Evolutionary conservation across 2,113 vertebrate genomes (phyloP).

Genomic region (Chionis minor): DNA sequence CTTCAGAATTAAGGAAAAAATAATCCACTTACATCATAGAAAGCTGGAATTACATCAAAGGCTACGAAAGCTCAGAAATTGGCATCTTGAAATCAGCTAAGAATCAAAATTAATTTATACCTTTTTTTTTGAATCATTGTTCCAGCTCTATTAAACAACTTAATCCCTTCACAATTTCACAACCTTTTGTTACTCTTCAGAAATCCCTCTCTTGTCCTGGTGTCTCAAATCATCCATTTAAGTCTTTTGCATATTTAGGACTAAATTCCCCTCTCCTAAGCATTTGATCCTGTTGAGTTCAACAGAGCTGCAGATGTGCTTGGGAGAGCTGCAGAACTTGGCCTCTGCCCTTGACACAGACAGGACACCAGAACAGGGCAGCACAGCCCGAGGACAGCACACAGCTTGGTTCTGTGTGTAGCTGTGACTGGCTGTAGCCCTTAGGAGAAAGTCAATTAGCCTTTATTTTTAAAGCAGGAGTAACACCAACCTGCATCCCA

Average conservation of each 20-base stretch:
- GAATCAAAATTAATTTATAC: slow-evolving; percentile 69
- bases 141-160: background rate
- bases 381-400: background rate
- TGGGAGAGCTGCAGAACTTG: background rate
- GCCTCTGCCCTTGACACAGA: background rate
- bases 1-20: slow-evolving; percentile 38
- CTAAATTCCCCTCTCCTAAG: background rate
- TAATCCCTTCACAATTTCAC: slow-evolving; percentile 57
- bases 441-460: background rate
- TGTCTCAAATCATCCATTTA: slow-evolving; percentile 10
- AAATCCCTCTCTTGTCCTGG: background rate
- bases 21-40: slow-evolving; percentile 71
- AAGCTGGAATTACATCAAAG: slow-evolving; percentile 73
- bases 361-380: background rate
- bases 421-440: background rate
- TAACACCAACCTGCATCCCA: background rate
- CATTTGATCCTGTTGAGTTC: background rate
- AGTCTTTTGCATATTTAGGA: background rate
- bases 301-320: background rate
- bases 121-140: background rate
- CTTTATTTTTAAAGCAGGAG: background rate
- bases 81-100: slow-evolving; percentile 60
- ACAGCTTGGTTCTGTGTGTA: background rate
- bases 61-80: slow-evolving; percentile 38
- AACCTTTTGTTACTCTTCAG: slow-evolving; percentile 51